These are phyloP conservation scores for Drosophila nigricruria DNA, from an alignment of 2,888 invertebrate genomes.

Conservation along the genomic window DNA sequence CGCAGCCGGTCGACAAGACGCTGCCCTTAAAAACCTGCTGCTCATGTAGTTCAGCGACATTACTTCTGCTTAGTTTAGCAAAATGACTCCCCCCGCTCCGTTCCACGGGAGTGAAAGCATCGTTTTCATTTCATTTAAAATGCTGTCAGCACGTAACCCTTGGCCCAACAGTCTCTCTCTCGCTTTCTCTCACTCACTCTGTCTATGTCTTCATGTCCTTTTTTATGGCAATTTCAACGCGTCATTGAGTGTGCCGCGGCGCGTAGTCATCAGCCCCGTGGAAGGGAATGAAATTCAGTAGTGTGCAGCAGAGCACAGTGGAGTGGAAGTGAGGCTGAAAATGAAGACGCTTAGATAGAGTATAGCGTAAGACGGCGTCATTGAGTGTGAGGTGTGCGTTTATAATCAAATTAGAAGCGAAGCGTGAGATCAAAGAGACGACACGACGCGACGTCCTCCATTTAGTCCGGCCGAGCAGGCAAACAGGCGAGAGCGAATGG, in stretches of 20 bases:
- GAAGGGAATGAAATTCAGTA: slow-evolving; percentile 23
- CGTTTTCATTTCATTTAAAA: slow-evolving; percentile 81
- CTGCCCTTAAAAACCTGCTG: slow-evolving; percentile 21
- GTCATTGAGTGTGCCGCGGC: slow-evolving; percentile 80
- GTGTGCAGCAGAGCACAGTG: slow-evolving; percentile 11
- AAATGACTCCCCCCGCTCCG: slow-evolving; percentile 26
- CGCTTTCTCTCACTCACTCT: slow-evolving; percentile 2
- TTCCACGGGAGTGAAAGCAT: slow-evolving; percentile 70
- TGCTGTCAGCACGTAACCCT: slow-evolving; percentile 77
- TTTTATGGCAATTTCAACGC: slow-evolving; percentile 81
- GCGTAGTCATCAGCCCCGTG: slow-evolving; percentile 71
- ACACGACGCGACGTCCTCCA: slow-evolving; percentile 10
- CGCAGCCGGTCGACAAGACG: slow-evolving; percentile 31
- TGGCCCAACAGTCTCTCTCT: slow-evolving; percentile 28
- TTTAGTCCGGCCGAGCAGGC: slow-evolving; percentile 2
- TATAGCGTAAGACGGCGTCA: slow-evolving; percentile 10
- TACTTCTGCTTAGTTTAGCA: slow-evolving; percentile 78
- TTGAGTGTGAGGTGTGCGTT: slow-evolving; percentile 68
- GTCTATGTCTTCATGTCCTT: slow-evolving; percentile 74
- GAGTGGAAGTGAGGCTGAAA: slow-evolving; percentile 58
- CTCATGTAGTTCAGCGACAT: slow-evolving; percentile 69
- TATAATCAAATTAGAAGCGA: slow-evolving; percentile 82
- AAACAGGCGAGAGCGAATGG: slow-evolving; percentile 14
- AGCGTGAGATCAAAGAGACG: slow-evolving; percentile 75
- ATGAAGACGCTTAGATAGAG: slow-evolving; percentile 66